Evolutionary conservation across 2,113 vertebrate species (phyloP).

Genomic region (Lophotis ruficrista): DNA sequence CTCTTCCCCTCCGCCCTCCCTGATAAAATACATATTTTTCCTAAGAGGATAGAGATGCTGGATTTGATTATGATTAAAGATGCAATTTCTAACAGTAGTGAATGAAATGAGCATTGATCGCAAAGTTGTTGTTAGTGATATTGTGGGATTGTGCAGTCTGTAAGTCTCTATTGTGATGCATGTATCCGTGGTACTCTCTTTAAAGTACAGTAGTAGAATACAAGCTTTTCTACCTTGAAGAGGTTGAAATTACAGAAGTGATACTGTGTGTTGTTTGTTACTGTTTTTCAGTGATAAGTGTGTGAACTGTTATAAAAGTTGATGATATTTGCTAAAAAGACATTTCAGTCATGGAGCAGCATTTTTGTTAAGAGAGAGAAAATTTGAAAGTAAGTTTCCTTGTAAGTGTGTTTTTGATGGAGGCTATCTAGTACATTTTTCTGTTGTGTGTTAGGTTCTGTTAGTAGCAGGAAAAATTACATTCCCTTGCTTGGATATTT

Average conservation of each 20-base stretch:
- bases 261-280: neutral
- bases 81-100: neutral
- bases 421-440: neutral
- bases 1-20: rapidly evolving
- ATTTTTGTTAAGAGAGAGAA: neutral
- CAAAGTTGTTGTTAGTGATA: neutral
- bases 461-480: neutral
- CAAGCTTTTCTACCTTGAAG: neutral
- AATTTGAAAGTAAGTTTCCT: neutral
- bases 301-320: neutral
- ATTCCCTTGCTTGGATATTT: neutral
- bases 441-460: neutral
- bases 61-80: neutral
- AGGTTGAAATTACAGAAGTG: neutral
- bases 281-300: neutral
- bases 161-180: neutral
- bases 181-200: neutral
- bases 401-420: neutral
- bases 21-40: neutral
- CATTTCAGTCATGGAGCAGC: neutral
- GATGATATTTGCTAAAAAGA: neutral
- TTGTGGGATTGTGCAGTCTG: neutral
- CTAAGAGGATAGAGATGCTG: neutral
- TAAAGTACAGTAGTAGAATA: neutral
- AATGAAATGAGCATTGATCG: neutral